phyloP scores from a whole-genome alignment of 2,797 vertebrate genomes.

The Channa striata region DNA sequence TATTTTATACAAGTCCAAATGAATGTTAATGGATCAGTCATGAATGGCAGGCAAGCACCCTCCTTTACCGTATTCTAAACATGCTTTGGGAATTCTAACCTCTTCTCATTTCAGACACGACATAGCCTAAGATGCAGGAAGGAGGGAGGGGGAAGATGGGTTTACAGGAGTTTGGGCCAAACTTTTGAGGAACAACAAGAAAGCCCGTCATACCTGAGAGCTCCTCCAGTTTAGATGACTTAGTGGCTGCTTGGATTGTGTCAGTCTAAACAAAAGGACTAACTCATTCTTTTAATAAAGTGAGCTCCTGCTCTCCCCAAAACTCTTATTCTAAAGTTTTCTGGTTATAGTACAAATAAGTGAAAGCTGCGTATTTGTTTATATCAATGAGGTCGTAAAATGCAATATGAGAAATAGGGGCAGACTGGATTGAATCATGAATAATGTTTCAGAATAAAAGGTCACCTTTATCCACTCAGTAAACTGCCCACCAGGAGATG shows the following conservation, averaged over 20 bases:
- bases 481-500: constrained; percentile 74
- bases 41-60: constrained; percentile 59
- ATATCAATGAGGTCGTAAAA: constrained; percentile 11
- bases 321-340: constrained; percentile 18
- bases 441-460: neutral
- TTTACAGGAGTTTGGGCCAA: constrained; percentile 48
- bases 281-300: constrained; percentile 30
- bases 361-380: constrained; percentile 25
- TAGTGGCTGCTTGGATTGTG: constrained; percentile 23
- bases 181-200: constrained; percentile 38
- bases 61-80: constrained; percentile 55
- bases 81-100: constrained; percentile 68
- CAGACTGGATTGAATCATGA: neutral
- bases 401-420: neutral
- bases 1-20: constrained; percentile 72
- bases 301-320: neutral
- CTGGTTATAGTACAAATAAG: neutral
- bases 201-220: constrained; percentile 35
- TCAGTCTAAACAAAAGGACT: constrained; percentile 27
- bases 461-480: constrained; percentile 12
- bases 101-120: constrained; percentile 63
- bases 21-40: constrained; percentile 74
- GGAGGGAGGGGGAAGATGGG: constrained; percentile 51
- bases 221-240: constrained; percentile 46
- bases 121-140: constrained; percentile 54